Evolutionary conservation across 2,113 vertebrate genomes (phyloP).

Genomic region (Ammodytes dubius): DNA sequence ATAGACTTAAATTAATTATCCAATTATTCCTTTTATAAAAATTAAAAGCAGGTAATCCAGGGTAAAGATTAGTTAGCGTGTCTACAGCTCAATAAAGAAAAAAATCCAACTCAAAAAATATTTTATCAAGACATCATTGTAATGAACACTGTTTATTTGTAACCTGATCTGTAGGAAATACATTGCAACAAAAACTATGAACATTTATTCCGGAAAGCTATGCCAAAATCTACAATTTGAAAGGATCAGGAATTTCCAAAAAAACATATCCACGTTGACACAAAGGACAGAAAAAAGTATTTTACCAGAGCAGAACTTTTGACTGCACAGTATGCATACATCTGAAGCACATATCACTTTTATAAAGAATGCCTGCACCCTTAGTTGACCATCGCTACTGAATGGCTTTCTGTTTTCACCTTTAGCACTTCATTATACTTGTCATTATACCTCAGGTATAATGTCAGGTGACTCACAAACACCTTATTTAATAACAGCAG

Average conservation of each 20-base stretch:
- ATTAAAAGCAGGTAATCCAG: background rate
- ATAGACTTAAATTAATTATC: too few relatives aligned
- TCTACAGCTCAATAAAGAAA: background rate
- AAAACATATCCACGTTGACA: background rate
- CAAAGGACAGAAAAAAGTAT: conserved; percentile 3
- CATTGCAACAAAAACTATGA: background rate
- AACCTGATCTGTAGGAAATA: background rate
- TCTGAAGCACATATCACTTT: conserved; percentile 41
- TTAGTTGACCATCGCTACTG: background rate
- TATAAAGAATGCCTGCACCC: conserved; percentile 1
- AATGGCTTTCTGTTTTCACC: conserved; percentile 34
- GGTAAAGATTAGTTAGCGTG: background rate
- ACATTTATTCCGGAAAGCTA: background rate
- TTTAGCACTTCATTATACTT: conserved; percentile 30
- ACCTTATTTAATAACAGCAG: conserved; percentile 64
- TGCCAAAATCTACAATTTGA: background rate
- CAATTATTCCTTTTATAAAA: background rate
- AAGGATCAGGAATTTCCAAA: background rate
- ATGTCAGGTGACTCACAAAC: conserved; percentile 39
- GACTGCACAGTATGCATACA: conserved; percentile 10
- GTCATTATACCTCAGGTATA: conserved; percentile 8
- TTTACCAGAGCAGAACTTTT: background rate
- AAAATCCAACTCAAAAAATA: background rate
- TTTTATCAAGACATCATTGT: background rate
- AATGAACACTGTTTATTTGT: background rate